phyloP scores from a whole-genome alignment of 2,888 invertebrate genomes.

The Leptinotarsa rubiginosa region DNA sequence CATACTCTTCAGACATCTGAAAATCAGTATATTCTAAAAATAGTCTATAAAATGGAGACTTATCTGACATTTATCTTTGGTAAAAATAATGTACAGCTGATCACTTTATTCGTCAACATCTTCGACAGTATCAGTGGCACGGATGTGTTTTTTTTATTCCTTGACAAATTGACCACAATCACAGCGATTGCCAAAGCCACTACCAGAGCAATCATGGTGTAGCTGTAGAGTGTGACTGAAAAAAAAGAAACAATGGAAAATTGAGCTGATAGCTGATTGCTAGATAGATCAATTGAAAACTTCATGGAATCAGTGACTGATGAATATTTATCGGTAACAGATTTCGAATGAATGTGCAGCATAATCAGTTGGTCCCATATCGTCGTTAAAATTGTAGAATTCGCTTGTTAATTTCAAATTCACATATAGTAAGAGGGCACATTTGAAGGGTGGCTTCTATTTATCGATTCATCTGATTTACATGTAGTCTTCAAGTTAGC shows the following conservation, averaged over 20 bases:
- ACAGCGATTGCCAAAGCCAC: conserved; percentile 56
- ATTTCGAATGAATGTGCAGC: no score
- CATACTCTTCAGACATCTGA: conserved; percentile 57
- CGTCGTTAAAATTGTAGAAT: no score
- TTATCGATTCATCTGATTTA: no score
- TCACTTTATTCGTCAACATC: conserved; percentile 53
- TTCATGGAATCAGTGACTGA: not conserved
- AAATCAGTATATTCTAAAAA: conserved; percentile 36
- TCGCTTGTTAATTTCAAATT: no score
- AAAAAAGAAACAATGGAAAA: conserved; percentile 30
- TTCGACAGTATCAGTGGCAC: conserved; percentile 56
- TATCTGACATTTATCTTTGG: conserved; percentile 57
- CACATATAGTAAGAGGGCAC: no score
- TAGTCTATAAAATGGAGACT: not conserved
- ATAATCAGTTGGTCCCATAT: no score
- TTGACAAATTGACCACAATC: conserved; percentile 59
- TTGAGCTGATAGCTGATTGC: not conserved
- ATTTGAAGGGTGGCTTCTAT: no score
- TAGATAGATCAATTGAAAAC: conserved; percentile 25
- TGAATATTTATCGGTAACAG: no score
- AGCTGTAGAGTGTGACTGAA: conserved; percentile 61
- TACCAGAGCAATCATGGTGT: conserved; percentile 54
- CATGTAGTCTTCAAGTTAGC: no score
- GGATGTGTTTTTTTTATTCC: conserved; percentile 52
- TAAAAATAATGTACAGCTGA: conserved; percentile 56